Conservation (phyloP, 1,140 invertebrate genomes). For the Pseudachorutes palmiensis region DNA sequence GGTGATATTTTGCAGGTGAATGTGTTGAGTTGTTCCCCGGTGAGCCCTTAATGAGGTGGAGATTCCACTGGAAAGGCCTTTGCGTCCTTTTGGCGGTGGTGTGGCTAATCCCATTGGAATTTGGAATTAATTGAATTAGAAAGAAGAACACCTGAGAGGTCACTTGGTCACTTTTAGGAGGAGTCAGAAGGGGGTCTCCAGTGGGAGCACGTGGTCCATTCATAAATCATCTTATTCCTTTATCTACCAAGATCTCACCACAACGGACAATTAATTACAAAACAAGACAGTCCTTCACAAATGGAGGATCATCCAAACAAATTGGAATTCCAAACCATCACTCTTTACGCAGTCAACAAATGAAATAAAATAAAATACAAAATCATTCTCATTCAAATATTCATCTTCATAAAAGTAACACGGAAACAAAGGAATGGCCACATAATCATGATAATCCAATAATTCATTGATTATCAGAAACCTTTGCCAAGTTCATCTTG, state of each 20-base stretch:
- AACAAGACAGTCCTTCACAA: neutral
- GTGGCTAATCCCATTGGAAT: neutral
- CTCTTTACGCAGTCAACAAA: neutral
- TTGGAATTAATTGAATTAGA: constrained; percentile 12
- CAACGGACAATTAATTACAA: constrained; percentile 3
- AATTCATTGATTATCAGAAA: no score
- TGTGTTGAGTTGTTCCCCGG: neutral
- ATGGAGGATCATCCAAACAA: neutral
- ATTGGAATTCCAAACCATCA: constrained; percentile 3
- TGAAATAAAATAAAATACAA: no score
- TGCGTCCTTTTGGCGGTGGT: neutral
- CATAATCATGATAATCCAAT: no score
- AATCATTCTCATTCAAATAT: no score
- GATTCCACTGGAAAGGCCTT: neutral
- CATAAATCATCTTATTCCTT: neutral
- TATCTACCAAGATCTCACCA: neutral
- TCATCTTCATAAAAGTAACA: no score
- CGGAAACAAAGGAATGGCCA: no score
- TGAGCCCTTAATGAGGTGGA: neutral
- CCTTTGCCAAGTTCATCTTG: no score
- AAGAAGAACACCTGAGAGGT: constrained; percentile 2
- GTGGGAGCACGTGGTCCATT: constrained; percentile 9
- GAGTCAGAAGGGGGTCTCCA: neutral
- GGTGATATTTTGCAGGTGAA: no score
- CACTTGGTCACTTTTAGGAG: neutral